Base-by-base conservation (phyloP, 2,113 vertebrate genomes). In the Heterochromis multidens region DNA sequence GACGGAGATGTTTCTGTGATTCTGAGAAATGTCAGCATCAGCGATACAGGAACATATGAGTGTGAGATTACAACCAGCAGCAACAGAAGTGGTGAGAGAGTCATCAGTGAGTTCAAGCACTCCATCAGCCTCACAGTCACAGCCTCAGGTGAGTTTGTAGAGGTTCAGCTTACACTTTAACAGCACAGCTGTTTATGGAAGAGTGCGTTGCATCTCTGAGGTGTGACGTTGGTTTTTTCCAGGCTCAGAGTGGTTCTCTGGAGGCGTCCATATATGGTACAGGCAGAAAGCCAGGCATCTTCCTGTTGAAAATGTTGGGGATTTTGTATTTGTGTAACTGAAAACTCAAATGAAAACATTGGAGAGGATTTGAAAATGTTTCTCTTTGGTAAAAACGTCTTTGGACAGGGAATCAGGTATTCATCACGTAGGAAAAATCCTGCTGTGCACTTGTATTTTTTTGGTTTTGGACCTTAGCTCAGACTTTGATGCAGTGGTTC, bases 11-110 rank as follows among this genome's bases (percentile, higher is more conserved):
- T 7, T 56, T 0, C 74, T 10, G 33, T 12, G 54, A 10, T 19
- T 37, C 0, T 58, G 29, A 56, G n/a, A 0, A 40, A 77, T 33
- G 31, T 37, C 54, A 27, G 33, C 0, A 0, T 3, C 0, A 25
- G 4, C 3, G 74, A 77, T 37, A 3, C n/a, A 4, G 76, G 76
- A 19, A 3, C 33, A 0, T 78, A 43, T 0, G n/a, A 6, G 0
- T 78, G 77, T 27, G 0, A 17, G 23, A 43, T 78, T 0, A 29
- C 57, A 25, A 43, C 23, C 35, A 25, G 6, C 31, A 43, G 9
- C 14, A 12, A 1, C 16, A 58, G 56, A 27, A 3, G n/a, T 43
- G 76, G 23, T 4, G 4, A 59, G 1, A 10, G 63, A 67, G 63
- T 67, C n/a, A 0, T 21, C 35, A 27, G 0, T 0, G 23, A 60